These are phyloP conservation scores for Ectemnius cavifrons DNA, from an alignment of 2,888 invertebrate genomes.

Conservation along the genomic window DNA sequence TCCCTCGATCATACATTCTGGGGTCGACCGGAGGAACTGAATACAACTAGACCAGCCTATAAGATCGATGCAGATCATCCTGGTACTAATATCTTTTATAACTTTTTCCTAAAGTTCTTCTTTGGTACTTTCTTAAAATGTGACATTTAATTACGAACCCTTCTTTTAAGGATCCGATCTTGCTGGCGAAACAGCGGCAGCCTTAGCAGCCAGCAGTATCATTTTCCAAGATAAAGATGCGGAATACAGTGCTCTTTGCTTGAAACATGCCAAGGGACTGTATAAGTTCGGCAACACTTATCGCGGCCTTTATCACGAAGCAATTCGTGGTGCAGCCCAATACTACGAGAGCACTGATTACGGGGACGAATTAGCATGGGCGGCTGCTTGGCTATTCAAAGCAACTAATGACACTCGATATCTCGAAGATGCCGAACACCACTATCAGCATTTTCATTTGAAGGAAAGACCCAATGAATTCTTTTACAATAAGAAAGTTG, in stretches of 20 bases:
- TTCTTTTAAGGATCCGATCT: conserved; percentile 79
- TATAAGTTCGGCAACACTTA: conserved; percentile 79
- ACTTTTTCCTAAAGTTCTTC: no score
- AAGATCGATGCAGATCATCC: conserved; percentile 81
- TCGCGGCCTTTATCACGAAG: conserved; percentile 79
- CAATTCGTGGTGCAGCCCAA: conserved; percentile 79
- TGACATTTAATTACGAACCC: no score
- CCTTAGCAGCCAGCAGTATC: conserved; percentile 80
- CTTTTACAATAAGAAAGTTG: conserved; percentile 80
- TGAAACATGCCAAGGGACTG: conserved; percentile 79
- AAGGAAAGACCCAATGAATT: conserved; percentile 79
- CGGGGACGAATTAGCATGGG: conserved; percentile 81
- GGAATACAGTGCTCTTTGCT: conserved; percentile 76
- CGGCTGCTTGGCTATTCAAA: conserved; percentile 80
- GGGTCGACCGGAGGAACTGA: conserved; percentile 83
- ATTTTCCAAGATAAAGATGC: conserved; percentile 78
- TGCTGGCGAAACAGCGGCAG: conserved; percentile 82
- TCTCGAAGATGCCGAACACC: conserved; percentile 78
- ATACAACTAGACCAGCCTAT: conserved; percentile 80
- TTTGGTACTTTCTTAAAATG: no score
- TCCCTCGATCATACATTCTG: conserved; percentile 81
- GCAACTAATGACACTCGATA: conserved; percentile 79
- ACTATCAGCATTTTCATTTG: conserved; percentile 79
- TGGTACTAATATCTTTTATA: conserved; percentile 18
- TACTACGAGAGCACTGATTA: conserved; percentile 80